Evolutionary conservation across 2,113 vertebrate species (phyloP), one percentile per base, ranked within the genome.

Genomic region (Bolborhynchus lineola): DNA sequence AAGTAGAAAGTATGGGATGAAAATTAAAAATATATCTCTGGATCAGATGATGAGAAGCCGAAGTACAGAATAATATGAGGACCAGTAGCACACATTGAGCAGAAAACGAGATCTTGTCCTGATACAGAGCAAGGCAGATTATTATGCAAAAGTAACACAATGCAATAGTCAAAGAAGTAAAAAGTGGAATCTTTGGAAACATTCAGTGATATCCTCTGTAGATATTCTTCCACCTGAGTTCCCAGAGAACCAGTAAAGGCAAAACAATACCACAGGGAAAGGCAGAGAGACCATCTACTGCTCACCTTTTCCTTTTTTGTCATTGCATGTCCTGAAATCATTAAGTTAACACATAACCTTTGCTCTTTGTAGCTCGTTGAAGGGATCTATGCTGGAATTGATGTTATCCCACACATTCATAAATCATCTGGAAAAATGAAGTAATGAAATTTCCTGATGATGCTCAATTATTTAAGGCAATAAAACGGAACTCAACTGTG

Each of bases 401-500:
- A 35, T 55, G 42, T 64, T 78, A 85, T 50, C 10, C 35, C 50
- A 84, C 57, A 63, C 52, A 57, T 64, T 90, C 90, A 74, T 90
- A 83, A 67, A 53, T 90, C 82, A 80, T 86, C 64, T 83, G 76
- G 79, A 94, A 92, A 93, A 93, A 96, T 74, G 67, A 93, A 53
- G 41, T 46, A 90, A 90, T 94, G n/a, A 94, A 65, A 92, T 88
- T 96, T 94, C 59, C 55, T 88, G 59, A 88, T 92, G 63, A 70
- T 46, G 44, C 28, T 92, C 76, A 74, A 80, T 92, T 95, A 96
- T 92, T 93, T 90, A 88, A 90, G 37, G 75, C 94, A 95, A 83
- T 90, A 92, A 92, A 95, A 93, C 77, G 80, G 72, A 90, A 92
- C 79, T 93, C 92, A 95, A 80, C 88, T 92, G 91, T 97, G 90